Evolutionary conservation across 1,140 invertebrate genomes (phyloP).

Genomic region (Pogonomyrmex californicus): DNA sequence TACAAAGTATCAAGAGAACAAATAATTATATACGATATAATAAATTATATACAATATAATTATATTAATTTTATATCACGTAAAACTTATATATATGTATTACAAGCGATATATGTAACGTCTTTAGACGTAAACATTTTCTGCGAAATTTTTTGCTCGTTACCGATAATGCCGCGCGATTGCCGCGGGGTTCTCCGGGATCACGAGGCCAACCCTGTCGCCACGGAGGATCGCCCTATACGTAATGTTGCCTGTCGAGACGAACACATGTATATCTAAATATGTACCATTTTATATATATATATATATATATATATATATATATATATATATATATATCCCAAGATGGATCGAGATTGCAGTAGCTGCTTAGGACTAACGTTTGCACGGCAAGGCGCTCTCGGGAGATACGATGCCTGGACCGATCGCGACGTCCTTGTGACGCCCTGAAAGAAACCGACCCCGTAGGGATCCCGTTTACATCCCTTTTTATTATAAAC

Average conservation of each 20-base stretch:
- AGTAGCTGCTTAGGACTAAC: not conserved
- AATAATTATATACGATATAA: too few relatives aligned
- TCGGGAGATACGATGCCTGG: not conserved
- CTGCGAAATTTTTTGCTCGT: not conserved
- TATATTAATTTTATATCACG: not conserved
- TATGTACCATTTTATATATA: too few relatives aligned
- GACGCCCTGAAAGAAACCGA: not conserved
- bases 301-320: too few relatives aligned
- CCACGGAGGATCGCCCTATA: conserved; percentile 67
- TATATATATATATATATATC: too few relatives aligned
- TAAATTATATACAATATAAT: too few relatives aligned
- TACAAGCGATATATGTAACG: not conserved
- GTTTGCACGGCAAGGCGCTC: not conserved
- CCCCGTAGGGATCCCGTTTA: conserved; percentile 21
- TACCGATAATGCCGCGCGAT: not conserved
- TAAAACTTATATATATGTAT: not conserved
- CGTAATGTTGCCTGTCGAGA: conserved; percentile 66
- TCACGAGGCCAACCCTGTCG: conserved; percentile 7
- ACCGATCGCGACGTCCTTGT: not conserved
- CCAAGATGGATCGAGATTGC: conserved; percentile 26
- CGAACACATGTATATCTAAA: conserved; percentile 47
- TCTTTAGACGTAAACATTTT: conserved; percentile 15
- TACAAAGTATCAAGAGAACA: too few relatives aligned
- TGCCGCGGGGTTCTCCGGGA: not conserved
- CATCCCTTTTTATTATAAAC: conserved; percentile 16